Percentiles rank a stretch among this genome's conserved stretches.
Evolutionary conservation across 30 jellyfish, hydroid and myxozoan genomes (phyloP).

Genomic region (Clytia hemisphaerica): DNA sequence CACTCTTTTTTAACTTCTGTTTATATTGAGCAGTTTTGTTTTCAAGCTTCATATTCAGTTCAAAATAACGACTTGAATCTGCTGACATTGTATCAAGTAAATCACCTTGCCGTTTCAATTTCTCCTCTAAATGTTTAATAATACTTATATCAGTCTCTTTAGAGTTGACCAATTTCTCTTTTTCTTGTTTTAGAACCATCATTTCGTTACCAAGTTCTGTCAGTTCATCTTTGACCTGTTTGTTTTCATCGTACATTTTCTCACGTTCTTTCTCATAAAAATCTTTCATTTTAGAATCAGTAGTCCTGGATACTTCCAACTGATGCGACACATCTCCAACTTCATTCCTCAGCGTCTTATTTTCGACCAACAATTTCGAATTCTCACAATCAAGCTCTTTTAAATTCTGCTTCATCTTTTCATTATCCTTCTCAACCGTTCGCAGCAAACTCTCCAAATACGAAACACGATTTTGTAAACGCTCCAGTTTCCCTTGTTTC

Average conservation of each 20-base stretch:
- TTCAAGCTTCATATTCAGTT: not conserved
- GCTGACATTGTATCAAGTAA: not conserved
- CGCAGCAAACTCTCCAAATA: slow-evolving; percentile 6
- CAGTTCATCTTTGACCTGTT: not conserved
- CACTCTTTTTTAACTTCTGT: slow-evolving; percentile 13
- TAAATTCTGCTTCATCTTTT: not conserved
- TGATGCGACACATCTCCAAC: not conserved
- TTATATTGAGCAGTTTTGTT: slow-evolving; percentile 3
- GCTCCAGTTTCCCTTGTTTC: slow-evolving; percentile 3
- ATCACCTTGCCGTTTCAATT: not conserved
- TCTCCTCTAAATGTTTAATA: slow-evolving; percentile 11
- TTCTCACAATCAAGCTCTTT: not conserved
- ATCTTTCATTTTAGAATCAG: not conserved
- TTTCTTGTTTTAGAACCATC: not conserved
- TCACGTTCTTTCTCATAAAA: not conserved
- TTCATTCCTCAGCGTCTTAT: not conserved
- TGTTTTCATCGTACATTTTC: slow-evolving; percentile 2
- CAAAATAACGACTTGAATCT: not conserved
- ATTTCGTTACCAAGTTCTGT: not conserved
- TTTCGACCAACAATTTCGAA: not conserved
- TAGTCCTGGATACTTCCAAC: not conserved
- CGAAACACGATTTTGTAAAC: not conserved
- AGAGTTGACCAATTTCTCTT: not conserved
- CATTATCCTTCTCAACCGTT: slow-evolving; percentile 17
- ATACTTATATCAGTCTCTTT: not conserved